These are phyloP conservation scores for Notospermus geniculatus DNA, from an alignment of 1,140 invertebrate species.

Conservation along the genomic window DNA sequence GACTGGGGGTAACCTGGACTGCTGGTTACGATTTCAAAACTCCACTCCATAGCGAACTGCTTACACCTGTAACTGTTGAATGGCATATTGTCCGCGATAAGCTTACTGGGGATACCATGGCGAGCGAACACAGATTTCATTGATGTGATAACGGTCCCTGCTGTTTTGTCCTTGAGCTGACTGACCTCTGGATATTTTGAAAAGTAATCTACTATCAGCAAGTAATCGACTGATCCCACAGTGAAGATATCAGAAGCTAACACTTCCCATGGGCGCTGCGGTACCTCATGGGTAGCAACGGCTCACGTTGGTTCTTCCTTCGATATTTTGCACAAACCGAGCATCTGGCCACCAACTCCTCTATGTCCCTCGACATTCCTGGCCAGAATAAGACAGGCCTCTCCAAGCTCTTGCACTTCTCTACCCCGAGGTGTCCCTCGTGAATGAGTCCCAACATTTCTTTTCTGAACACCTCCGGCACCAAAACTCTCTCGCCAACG, in stretches of 20 bases:
- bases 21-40: conserved; percentile 46
- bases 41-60: conserved; percentile 50
- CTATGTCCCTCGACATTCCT: conserved; percentile 2
- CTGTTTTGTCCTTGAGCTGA: conserved; percentile 8
- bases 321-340: neutral
- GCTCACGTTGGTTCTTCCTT: conserved; percentile 7
- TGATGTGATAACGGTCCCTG: conserved; percentile 10
- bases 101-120: conserved; percentile 24
- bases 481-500: neutral
- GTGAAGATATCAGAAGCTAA: conserved; percentile 25
- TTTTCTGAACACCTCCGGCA: neutral
- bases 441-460: neutral
- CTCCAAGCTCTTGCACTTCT: neutral
- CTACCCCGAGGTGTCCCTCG: conserved; percentile 1
- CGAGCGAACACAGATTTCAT: conserved; percentile 27
- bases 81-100: conserved; percentile 46
- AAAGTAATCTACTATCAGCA: conserved; percentile 27
- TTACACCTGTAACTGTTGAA: conserved; percentile 49
- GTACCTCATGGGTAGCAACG: conserved; percentile 17
- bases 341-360: conserved; percentile 3
- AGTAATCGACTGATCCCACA: conserved; percentile 17
- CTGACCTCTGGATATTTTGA: conserved; percentile 22
- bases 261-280: conserved; percentile 17
- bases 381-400: conserved; percentile 5
- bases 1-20: conserved; percentile 38